Base-by-base conservation (phyloP, 1,140 invertebrate species). In the Mercenaria mercenaria region DNA sequence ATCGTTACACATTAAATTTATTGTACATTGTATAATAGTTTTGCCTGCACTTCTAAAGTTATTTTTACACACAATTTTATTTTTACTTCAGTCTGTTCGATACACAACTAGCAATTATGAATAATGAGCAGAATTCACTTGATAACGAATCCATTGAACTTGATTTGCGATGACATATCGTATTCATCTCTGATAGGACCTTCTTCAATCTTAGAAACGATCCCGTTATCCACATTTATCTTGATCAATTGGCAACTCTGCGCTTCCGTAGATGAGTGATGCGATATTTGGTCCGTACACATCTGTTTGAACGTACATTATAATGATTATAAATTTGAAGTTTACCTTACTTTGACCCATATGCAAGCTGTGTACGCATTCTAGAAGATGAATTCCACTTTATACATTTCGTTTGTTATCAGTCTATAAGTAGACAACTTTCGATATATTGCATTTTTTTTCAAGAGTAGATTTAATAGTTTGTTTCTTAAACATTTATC, bases 111-210 rank as follows among this genome's bases (percentile, higher is more conserved):
- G 50, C 76, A 79, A 23, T 37, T 37, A 52, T 52, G 76, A 79
- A 37, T 79, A 59, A 32, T 52, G 76, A 50, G 50, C 26, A 10
- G 29, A 52, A 79, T 79, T 34, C 37, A 52, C 26, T 52, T 79
- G 76, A 79, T 79, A 79, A 79, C 32, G 29, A 52, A 37, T 79
- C 76, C 76, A 79, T 79, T 79, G 76, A 79, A 52, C 29, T 79
- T 79, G 76, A 79, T 79, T 79, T 79, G 76, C 47, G 47, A 37
- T 79, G 76, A 79, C 76, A 79, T 29, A 79, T 79, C 76, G 26
- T 52, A 79, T 79, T 4, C 29, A 79, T 79, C 76, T 79, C 32
- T 52, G 76, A 79, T 79, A 79, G 29, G 18, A n/a, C 29, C 8
- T 18, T 23, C 26, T 15, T 52, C 47, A 79, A 79, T 79, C 20